Evolutionary conservation across 2,888 invertebrate species (phyloP).

Genomic region (Polia nebulosa): DNA sequence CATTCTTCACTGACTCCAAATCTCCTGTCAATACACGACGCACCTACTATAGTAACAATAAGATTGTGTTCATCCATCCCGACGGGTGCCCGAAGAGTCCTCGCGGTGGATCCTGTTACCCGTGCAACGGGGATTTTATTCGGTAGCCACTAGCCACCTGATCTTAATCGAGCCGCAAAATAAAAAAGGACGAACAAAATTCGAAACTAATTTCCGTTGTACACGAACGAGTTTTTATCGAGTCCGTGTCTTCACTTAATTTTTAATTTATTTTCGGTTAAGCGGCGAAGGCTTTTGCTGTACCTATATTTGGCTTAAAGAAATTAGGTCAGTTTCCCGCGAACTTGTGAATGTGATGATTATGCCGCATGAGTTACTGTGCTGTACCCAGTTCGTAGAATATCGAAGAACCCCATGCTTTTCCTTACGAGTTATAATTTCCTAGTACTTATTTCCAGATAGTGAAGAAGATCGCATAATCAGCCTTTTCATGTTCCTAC

Average conservation of each 20-base stretch:
- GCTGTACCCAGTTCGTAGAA: not conserved
- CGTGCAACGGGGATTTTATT: conserved; percentile 72
- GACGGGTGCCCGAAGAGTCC: conserved; percentile 67
- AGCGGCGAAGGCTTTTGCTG: conserved; percentile 41
- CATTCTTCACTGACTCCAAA: not conserved
- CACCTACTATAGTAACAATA: conserved; percentile 65
- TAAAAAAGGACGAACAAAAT: conserved; percentile 70
- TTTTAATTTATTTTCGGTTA: conserved; percentile 66
- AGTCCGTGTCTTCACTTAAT: conserved; percentile 61
- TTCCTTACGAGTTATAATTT: not conserved
- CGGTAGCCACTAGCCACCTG: conserved; percentile 81
- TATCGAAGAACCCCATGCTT: not conserved
- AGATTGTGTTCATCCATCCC: conserved; percentile 69
- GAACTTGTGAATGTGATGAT: conserved; percentile 17
- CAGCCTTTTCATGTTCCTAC: no score
- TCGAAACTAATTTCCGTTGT: conserved; percentile 74
- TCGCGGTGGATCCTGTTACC: conserved; percentile 75
- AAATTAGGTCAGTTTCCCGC: conserved; percentile 58
- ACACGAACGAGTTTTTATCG: conserved; percentile 71
- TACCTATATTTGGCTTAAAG: conserved; percentile 54
- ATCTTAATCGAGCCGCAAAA: conserved; percentile 74
- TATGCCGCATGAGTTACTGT: conserved; percentile 3
- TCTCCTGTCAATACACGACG: conserved; percentile 63
- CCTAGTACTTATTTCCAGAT: not conserved
- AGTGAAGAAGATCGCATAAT: no score